A percentile compares a stretch with the other conserved stretches of the same genome.
phyloP scores from a whole-genome alignment of 2,888 invertebrate species.

The Argyresthia albistria region DNA sequence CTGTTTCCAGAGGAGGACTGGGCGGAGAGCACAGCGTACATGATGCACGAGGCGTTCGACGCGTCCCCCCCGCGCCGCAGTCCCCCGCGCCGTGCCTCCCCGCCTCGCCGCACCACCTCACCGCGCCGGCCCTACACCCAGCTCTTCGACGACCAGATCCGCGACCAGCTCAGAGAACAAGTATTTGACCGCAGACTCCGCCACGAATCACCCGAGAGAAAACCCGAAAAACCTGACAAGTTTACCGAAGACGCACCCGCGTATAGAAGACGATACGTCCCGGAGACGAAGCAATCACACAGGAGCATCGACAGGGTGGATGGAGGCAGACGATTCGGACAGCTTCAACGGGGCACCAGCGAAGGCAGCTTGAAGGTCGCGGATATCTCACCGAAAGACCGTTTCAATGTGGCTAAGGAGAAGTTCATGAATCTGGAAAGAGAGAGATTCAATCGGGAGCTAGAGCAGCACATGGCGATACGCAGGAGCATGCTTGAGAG shows the following conservation, averaged over 20 bases:
- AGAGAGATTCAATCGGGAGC: slow-evolving; percentile 74
- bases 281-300: slow-evolving; percentile 59
- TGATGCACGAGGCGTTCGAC: slow-evolving; percentile 74
- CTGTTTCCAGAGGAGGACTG: slow-evolving; percentile 82
- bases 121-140: slow-evolving; percentile 26
- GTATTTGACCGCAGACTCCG: slow-evolving; percentile 54
- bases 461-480: slow-evolving; percentile 66
- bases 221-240: slow-evolving; percentile 47
- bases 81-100: slow-evolving; percentile 22
- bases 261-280: slow-evolving; percentile 65
- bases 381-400: slow-evolving; percentile 77
- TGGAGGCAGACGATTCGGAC: slow-evolving; percentile 54
- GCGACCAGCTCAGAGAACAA: slow-evolving; percentile 48
- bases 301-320: slow-evolving; percentile 58
- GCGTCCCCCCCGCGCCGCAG: slow-evolving; percentile 33
- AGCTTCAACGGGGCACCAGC: slow-evolving; percentile 53
- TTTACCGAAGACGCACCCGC: slow-evolving; percentile 41
- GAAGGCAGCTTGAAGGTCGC: slow-evolving; percentile 57
- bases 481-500: slow-evolving; percentile 64
- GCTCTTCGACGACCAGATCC: slow-evolving; percentile 30
- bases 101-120: slow-evolving; percentile 25
- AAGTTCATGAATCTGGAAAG: slow-evolving; percentile 87
- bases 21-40: slow-evolving; percentile 76
- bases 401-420: slow-evolving; percentile 89
- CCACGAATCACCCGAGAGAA: slow-evolving; percentile 55